A percentile compares a stretch with the other conserved stretches of the same genome.
phyloP scores from a whole-genome alignment of 53 echinoderm and acorn worm species.

The Echinarachnius parma region DNA sequence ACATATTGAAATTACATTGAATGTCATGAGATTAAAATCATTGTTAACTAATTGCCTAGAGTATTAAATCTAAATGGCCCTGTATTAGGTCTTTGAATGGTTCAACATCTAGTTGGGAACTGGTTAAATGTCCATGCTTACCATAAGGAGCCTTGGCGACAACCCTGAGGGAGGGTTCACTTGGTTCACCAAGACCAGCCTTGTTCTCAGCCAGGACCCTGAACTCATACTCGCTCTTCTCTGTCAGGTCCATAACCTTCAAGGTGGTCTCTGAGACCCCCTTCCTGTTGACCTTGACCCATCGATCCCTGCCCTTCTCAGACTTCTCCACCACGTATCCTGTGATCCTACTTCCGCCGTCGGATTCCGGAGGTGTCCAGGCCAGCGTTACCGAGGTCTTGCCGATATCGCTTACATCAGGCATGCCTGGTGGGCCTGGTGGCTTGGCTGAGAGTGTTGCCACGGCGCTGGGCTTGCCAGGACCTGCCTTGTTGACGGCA shows the following conservation, averaged over 20 bases:
- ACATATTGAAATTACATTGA: too few species aligned
- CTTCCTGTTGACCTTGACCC: constrained; percentile 72
- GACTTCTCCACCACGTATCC: constrained; percentile 66
- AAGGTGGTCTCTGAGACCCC: constrained; percentile 57
- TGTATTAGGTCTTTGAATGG: too few species aligned
- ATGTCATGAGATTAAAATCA: too few species aligned
- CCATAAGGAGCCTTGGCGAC: constrained; percentile 88
- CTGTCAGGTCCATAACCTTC: constrained; percentile 59
- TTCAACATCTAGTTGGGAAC: too few species aligned
- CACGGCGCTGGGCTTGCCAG: constrained; percentile 64
- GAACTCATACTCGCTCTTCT: constrained; percentile 84
- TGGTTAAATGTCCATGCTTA: constrained; percentile 31
- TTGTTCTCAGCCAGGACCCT: constrained; percentile 90
- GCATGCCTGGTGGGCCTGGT: constrained; percentile 65
- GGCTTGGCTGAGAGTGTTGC: constrained; percentile 54
- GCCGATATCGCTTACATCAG: constrained; percentile 68
- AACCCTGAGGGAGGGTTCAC: constrained; percentile 55
- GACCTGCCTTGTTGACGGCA: constrained; percentile 85
- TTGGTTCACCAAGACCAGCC: constrained; percentile 81
- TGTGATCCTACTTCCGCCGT: constrained; percentile 81
- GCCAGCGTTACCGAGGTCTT: constrained; percentile 59
- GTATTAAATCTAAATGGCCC: too few species aligned
- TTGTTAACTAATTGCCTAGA: too few species aligned
- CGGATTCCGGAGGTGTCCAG: constrained; percentile 77
- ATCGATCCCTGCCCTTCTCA: constrained; percentile 68